Percentiles rank a stretch among this genome's conserved stretches.
phyloP scores from a whole-genome alignment of 2,888 invertebrate species.

The Dysmachus trigonus region DNA sequence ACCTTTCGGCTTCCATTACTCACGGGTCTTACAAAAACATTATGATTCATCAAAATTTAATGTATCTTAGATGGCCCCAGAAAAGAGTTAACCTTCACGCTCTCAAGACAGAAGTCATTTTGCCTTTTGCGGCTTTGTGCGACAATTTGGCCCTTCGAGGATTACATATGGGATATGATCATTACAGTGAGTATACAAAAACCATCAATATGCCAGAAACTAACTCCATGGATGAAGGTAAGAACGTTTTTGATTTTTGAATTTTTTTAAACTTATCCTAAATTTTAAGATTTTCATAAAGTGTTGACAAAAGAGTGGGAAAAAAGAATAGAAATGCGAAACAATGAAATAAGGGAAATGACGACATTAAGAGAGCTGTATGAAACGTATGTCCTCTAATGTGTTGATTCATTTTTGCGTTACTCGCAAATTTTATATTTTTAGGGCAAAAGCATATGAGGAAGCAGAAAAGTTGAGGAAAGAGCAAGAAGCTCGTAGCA shows the following conservation, averaged over 20 bases:
- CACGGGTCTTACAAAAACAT: constrained; percentile 49
- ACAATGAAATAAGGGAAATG: constrained; percentile 44
- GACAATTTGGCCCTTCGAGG: constrained; percentile 57
- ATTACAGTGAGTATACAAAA: constrained; percentile 53
- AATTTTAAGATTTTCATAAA: not conserved
- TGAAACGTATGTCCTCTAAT: constrained; percentile 51
- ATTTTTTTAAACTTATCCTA: not conserved
- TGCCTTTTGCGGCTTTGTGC: constrained; percentile 55
- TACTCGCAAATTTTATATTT: not conserved
- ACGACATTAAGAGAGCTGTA: constrained; percentile 51
- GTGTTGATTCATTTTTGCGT: not conserved
- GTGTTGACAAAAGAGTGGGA: not conserved
- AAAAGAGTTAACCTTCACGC: constrained; percentile 53
- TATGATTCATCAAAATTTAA: not conserved
- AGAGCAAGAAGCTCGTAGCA: not conserved
- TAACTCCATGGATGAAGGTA: not conserved
- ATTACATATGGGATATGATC: constrained; percentile 57
- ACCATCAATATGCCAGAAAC: not conserved
- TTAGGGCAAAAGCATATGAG: constrained; percentile 46
- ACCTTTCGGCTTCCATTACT: not conserved
- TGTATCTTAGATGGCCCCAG: constrained; percentile 45
- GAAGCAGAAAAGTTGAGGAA: constrained; percentile 48
- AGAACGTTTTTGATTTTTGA: not conserved
- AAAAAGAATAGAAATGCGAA: not conserved
- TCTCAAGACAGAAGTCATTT: constrained; percentile 50